phyloP scores from a whole-genome alignment of 2,113 vertebrate species.

The Cynoglossus semilaevis region DNA sequence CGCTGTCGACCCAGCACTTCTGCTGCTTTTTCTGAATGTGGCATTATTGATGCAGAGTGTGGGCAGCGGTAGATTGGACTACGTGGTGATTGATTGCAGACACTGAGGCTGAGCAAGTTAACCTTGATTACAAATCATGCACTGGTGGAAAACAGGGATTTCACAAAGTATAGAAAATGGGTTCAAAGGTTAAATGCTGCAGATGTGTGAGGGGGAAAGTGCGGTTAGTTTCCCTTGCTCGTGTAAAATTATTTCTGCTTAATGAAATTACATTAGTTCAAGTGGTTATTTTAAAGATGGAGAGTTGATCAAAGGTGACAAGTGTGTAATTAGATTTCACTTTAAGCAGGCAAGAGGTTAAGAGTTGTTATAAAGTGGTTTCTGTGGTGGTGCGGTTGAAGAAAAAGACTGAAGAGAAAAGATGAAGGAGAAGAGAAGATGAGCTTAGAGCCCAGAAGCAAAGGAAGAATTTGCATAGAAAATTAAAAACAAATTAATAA shows the following conservation, averaged over 20 bases:
- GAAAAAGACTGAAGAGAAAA: background rate
- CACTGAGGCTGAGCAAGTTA: background rate
- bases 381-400: background rate
- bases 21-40: constrained; percentile 6
- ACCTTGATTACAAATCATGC: constrained; percentile 9
- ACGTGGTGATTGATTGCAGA: constrained; percentile 15
- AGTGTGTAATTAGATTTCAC: background rate
- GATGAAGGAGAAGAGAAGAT: background rate
- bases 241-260: background rate
- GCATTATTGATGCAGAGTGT: constrained; percentile 10
- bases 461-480: too few relatives aligned
- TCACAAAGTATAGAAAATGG: background rate
- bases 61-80: constrained; percentile 18
- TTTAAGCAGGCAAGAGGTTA: too few relatives aligned
- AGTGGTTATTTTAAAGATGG: constrained; percentile 8
- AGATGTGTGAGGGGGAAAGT: background rate
- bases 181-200: background rate
- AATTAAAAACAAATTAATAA: too few relatives aligned
- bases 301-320: constrained; percentile 7
- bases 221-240: background rate
- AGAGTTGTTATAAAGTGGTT: background rate
- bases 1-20: background rate
- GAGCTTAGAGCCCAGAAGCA: too few relatives aligned
- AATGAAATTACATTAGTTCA: background rate
- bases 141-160: background rate